phyloP scores from a whole-genome alignment of 1,140 invertebrate species.

The Pissodes strobi region DNA sequence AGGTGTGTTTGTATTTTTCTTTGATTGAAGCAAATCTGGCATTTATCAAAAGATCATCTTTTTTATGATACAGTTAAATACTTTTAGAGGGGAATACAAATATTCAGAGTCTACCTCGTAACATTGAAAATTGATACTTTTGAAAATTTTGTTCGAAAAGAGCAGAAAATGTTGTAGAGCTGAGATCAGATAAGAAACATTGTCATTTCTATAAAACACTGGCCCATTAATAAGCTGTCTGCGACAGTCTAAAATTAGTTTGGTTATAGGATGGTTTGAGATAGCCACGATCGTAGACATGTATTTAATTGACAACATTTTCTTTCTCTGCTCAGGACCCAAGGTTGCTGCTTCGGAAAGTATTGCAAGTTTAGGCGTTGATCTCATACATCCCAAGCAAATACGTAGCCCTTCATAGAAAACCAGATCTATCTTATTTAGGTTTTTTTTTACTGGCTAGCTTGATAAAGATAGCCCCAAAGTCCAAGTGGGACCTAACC shows the following conservation, averaged over 20 bases:
- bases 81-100: too few species aligned
- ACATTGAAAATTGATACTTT: too few species aligned
- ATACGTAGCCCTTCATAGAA: slow-evolving; percentile 14
- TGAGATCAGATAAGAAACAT: not conserved
- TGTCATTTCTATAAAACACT: not conserved
- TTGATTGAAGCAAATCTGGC: too few species aligned
- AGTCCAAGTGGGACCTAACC: slow-evolving; percentile 30
- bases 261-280: slow-evolving; percentile 12
- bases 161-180: not conserved
- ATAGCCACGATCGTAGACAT: slow-evolving; percentile 2
- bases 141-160: too few species aligned
- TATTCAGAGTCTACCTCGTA: too few species aligned
- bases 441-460: not conserved
- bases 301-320: slow-evolving; percentile 26
- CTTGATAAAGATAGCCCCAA: slow-evolving; percentile 31
- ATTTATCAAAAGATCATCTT: too few species aligned
- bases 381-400: slow-evolving; percentile 21
- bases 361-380: slow-evolving; percentile 27
- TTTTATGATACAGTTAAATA: too few species aligned
- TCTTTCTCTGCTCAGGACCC: slow-evolving; percentile 10
- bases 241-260: not conserved
- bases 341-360: slow-evolving; percentile 19
- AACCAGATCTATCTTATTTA: slow-evolving; percentile 14
- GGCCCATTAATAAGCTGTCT: not conserved
- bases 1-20: too few species aligned